A percentile compares a stretch with the other conserved stretches of the same genome.
Conservation (phyloP, 2,888 invertebrate species). For the Heliothis peltigera region DNA sequence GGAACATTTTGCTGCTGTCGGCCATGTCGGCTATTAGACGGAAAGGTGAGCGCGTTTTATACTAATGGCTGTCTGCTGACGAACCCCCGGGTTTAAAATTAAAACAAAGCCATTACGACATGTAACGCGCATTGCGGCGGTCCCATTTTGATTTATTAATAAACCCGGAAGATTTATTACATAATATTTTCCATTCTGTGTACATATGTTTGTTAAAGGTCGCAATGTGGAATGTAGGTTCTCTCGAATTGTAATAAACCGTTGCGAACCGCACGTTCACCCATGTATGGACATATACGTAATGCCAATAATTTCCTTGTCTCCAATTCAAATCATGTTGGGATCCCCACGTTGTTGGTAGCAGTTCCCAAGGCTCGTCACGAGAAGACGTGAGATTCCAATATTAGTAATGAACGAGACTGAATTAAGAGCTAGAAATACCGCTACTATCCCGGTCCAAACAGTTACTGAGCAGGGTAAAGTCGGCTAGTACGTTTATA, state of each 20-base stretch:
- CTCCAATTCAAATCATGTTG: too few relatives aligned
- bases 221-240: neutral
- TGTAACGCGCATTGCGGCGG: constrained; percentile 21
- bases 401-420: neutral
- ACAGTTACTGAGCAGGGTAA: neutral
- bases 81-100: constrained; percentile 17
- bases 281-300: too few relatives aligned
- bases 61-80: constrained; percentile 30
- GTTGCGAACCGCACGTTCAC: too few relatives aligned
- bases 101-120: constrained; percentile 31
- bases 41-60: constrained; percentile 47
- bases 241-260: too few relatives aligned
- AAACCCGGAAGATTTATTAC: neutral
- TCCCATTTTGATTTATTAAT: constrained; percentile 19
- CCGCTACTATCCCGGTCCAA: neutral
- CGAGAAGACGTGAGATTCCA: too few relatives aligned
- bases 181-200: neutral
- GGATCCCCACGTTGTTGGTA: too few relatives aligned
- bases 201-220: neutral
- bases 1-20: constrained; percentile 30
- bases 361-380: too few relatives aligned
- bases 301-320: too few relatives aligned
- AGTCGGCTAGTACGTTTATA: constrained; percentile 2
- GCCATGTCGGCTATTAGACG: constrained; percentile 32
- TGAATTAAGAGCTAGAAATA: neutral